Base-by-base conservation (phyloP, 2,888 invertebrate genomes). In the Orthosia cruda region DNA sequence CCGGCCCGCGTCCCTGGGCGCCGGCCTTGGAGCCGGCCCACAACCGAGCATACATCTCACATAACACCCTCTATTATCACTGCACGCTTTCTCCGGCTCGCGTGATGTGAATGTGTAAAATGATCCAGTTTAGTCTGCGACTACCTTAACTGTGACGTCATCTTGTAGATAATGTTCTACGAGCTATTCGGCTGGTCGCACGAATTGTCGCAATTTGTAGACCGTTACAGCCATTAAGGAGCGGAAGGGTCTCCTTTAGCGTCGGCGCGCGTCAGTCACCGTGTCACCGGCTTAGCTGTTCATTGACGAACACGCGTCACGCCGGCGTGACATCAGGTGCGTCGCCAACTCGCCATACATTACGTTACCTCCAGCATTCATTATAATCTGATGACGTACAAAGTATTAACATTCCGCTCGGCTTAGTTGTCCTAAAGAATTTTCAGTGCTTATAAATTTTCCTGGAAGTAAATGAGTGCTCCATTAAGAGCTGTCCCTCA, bases 21-120 rank as follows among this genome's bases (percentile, higher is more conserved):
- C 72, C 80, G 69, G 72, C 80, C 80, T 81, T 73, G 80, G 65
- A 32, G 66, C 71, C 69, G 23, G 65, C 80, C 64, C 55, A 32
- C 69, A 72, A 61, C 67, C 67, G 16, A n/a, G 61, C 61, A 62
- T 40, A 72, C 73, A 69, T 73, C 71, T 71, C 68, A 59, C 49
- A 71, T 66, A 67, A 64, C 71, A 73, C 59, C 73, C 59, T 57
- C 65, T 26, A 47, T 67, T 70, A 74, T 74, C 45, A 67, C 16
- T 52, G 65, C 71, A 52, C 55, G 69, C 55, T 45, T 57, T 47
- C 59, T 18, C 63, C 55, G 50, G 45, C 50, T 23, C 26, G 55
- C 55, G 64, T 71, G 55, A 61, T 54, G 47, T 55, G 58, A 71
- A 67, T 67, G 1, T 47, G 18, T 32, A 55, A 71, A n/a, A 47